These are phyloP conservation scores for Archips crataeganus DNA, from an alignment of 2,888 invertebrate genomes.

Conservation along the genomic window DNA sequence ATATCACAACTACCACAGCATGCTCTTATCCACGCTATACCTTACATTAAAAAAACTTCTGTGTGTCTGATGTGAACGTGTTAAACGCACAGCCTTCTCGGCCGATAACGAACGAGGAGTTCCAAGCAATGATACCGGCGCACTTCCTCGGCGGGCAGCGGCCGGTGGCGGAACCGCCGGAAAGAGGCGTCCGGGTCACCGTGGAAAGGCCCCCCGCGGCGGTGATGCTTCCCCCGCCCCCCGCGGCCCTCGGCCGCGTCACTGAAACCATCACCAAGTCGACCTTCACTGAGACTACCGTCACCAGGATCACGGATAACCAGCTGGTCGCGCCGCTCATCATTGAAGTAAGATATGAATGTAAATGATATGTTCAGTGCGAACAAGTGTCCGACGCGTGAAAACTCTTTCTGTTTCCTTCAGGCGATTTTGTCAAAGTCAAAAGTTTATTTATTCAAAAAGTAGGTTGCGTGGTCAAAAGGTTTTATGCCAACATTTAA, in stretches of 20 bases:
- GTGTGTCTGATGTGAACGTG: conserved; percentile 81
- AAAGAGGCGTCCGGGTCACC: conserved; percentile 91
- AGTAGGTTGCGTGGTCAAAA: no score
- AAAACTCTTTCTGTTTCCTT: not conserved
- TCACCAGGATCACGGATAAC: conserved; percentile 97
- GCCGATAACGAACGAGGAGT: conserved; percentile 97
- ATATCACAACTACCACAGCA: not conserved
- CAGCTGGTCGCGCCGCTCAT: conserved; percentile 93
- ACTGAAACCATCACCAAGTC: conserved; percentile 98
- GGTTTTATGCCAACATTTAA: no score
- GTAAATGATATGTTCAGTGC: conserved; percentile 1
- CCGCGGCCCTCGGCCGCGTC: conserved; percentile 93
- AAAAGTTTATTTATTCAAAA: no score
- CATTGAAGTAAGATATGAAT: conserved; percentile 90
- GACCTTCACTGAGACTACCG: conserved; percentile 97
- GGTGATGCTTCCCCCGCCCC: conserved; percentile 92
- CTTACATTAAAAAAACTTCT: conserved; percentile 20
- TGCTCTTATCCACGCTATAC: conserved; percentile 7
- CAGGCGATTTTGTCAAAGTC: not conserved
- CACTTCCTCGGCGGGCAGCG: conserved; percentile 90
- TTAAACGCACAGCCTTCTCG: conserved; percentile 88
- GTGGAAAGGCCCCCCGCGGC: conserved; percentile 90
- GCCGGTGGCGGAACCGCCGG: conserved; percentile 65
- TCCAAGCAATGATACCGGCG: conserved; percentile 97
- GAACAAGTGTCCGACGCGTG: conserved; percentile 11